Evolutionary conservation across 2,113 vertebrate genomes (phyloP).

Genomic region (Syrrhaptes paradoxus): DNA sequence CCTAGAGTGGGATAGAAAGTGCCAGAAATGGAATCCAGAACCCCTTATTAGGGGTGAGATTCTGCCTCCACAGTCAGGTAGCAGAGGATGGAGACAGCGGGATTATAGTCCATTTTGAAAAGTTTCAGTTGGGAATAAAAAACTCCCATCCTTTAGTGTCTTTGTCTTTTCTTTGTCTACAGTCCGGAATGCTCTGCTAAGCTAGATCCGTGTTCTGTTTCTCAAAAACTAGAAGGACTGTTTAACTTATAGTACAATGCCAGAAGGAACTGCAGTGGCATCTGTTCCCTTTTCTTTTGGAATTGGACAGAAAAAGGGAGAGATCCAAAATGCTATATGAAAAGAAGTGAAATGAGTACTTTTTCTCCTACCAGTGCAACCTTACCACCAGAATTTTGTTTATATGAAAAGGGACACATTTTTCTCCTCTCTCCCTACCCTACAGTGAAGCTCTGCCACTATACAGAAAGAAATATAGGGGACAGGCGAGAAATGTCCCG

Average conservation of each 20-base stretch:
- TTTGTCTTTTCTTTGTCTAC: background rate
- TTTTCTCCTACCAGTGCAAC: background rate
- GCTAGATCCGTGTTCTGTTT: background rate
- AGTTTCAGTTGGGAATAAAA: background rate
- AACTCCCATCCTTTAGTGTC: background rate
- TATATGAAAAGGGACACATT: background rate
- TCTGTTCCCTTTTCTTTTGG: background rate
- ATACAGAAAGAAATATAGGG: background rate
- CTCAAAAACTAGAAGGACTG: background rate
- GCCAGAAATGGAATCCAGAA: slow-evolving; percentile 14
- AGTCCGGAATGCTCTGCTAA: background rate
- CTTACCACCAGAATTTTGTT: background rate
- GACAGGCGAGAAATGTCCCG: background rate
- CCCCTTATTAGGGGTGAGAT: background rate
- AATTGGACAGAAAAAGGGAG: background rate
- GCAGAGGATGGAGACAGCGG: background rate
- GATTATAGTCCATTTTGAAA: background rate
- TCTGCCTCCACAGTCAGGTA: background rate
- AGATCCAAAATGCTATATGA: background rate
- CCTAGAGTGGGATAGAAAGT: background rate
- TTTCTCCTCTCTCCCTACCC: background rate
- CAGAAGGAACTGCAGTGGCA: background rate
- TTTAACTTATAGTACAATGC: background rate
- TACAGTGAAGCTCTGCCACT: background rate
- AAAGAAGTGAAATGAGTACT: background rate